phyloP scores from a whole-genome alignment of 2,888 invertebrate genomes.

The Agrochola litura region DNA sequence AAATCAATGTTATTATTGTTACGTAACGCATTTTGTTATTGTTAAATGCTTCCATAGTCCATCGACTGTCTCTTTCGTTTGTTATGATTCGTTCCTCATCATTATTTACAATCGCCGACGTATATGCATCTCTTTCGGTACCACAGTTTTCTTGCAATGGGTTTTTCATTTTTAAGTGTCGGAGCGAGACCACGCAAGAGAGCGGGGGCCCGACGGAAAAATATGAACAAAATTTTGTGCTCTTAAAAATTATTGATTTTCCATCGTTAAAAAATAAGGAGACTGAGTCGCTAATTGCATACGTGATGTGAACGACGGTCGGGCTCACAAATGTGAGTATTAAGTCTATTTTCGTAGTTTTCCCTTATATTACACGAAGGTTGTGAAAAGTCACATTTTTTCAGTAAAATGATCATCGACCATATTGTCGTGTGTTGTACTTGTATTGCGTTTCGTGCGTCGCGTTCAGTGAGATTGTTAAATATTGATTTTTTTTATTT shows the following conservation, averaged over 20 bases:
- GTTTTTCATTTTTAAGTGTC: slow-evolving; percentile 89
- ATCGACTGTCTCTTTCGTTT: slow-evolving; percentile 84
- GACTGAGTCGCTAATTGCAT: slow-evolving; percentile 81
- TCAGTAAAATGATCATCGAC: slow-evolving; percentile 81
- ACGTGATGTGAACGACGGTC: slow-evolving; percentile 78
- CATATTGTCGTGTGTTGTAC: slow-evolving; percentile 74
- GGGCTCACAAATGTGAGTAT: slow-evolving; percentile 80
- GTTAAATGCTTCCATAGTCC: slow-evolving; percentile 75
- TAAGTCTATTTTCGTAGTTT: slow-evolving; percentile 81
- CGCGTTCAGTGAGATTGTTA: slow-evolving; percentile 72
- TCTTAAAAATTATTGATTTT: slow-evolving; percentile 90
- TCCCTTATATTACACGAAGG: slow-evolving; percentile 76
- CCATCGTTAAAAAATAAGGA: slow-evolving; percentile 85
- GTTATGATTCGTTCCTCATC: slow-evolving; percentile 86
- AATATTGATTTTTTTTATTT: slow-evolving; percentile 86
- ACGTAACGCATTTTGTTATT: slow-evolving; percentile 81
- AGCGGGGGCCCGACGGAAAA: slow-evolving; percentile 85
- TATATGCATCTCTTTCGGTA: slow-evolving; percentile 85
- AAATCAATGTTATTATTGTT: slow-evolving; percentile 64
- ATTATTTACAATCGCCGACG: slow-evolving; percentile 87
- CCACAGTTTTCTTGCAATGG: slow-evolving; percentile 86
- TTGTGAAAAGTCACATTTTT: slow-evolving; percentile 87
- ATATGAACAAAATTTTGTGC: slow-evolving; percentile 88
- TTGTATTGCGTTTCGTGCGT: slow-evolving; percentile 56
- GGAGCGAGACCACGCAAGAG: slow-evolving; percentile 83